Percentiles rank a stretch among this genome's conserved stretches.
Conservation (phyloP, 1,140 invertebrate genomes). For the Nephila pilipes region DNA sequence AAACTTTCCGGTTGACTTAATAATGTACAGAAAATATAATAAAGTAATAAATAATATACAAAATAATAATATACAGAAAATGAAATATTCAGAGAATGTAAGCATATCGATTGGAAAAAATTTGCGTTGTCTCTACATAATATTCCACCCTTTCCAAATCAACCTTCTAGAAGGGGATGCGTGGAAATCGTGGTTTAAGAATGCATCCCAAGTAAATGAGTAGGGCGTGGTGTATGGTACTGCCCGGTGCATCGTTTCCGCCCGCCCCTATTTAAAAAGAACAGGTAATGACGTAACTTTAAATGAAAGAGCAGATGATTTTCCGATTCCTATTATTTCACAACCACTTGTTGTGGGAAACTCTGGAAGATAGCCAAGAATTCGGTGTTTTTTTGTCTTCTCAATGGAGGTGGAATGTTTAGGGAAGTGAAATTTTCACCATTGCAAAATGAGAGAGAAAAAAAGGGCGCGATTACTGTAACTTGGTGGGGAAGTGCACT, state of each 20-base stretch:
- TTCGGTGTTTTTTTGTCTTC: neutral
- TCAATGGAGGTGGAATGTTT: neutral
- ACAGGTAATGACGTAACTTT: neutral
- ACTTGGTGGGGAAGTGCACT: too few species aligned
- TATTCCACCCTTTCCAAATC: too few species aligned
- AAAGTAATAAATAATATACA: too few species aligned
- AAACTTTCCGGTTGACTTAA: too few species aligned
- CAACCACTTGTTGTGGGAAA: conserved; percentile 7
- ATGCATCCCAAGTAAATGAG: conserved; percentile 5
- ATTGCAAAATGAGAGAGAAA: neutral
- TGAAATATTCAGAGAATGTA: too few species aligned
- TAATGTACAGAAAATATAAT: too few species aligned
- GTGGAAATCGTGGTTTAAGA: neutral
- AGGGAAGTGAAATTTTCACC: neutral
- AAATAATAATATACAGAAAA: too few species aligned
- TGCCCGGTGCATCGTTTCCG: neutral
- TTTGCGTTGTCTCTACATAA: too few species aligned
- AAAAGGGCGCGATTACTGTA: too few species aligned
- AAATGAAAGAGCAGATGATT: neutral
- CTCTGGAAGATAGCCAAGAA: conserved; percentile 18
- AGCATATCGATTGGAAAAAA: too few species aligned
- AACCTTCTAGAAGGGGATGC: too few species aligned
- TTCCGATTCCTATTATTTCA: neutral
- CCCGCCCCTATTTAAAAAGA: conserved; percentile 6
- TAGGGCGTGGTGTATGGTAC: neutral